phyloP scores from a whole-genome alignment of 2,888 invertebrate genomes.

The Acronicta aceris region DNA sequence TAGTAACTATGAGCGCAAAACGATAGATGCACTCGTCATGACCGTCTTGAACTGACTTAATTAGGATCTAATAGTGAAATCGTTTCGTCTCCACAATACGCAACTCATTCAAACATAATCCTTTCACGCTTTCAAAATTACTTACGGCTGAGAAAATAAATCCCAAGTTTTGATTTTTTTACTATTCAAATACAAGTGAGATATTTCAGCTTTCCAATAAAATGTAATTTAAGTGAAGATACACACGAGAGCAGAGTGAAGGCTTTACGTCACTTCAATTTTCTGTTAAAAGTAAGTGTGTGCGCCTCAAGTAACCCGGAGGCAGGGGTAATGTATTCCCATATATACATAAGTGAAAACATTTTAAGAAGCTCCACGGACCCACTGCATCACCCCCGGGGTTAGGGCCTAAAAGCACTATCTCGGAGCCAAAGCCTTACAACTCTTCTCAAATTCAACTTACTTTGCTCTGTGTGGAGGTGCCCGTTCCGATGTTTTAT shows the following conservation, averaged over 20 bases:
- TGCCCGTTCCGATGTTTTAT: conserved; percentile 77
- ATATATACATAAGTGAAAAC: conserved; percentile 89
- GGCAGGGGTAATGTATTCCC: conserved; percentile 88
- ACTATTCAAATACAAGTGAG: conserved; percentile 56
- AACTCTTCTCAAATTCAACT: conserved; percentile 89
- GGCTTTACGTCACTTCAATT: conserved; percentile 88
- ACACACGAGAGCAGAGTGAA: conserved; percentile 84
- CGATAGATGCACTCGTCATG: conserved; percentile 63
- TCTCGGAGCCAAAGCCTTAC: conserved; percentile 89
- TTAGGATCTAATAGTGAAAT: conserved; percentile 39
- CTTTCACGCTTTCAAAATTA: conserved; percentile 27
- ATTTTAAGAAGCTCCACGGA: conserved; percentile 89
- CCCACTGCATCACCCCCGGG: conserved; percentile 88
- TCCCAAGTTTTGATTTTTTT: conserved; percentile 47
- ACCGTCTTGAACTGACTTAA: conserved; percentile 48
- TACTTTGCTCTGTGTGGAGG: conserved; percentile 86
- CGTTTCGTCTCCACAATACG: conserved; percentile 32
- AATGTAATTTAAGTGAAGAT: conserved; percentile 85
- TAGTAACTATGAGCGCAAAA: conserved; percentile 79
- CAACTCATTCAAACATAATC: conserved; percentile 27
- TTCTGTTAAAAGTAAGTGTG: conserved; percentile 88
- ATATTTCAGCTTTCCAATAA: conserved; percentile 82
- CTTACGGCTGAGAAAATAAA: conserved; percentile 40
- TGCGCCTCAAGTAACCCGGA: conserved; percentile 85
- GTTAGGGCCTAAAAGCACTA: conserved; percentile 90